These are phyloP conservation scores for Tachuris rubrigastra DNA, from an alignment of 2,113 vertebrate genomes.

Conservation along the genomic window DNA sequence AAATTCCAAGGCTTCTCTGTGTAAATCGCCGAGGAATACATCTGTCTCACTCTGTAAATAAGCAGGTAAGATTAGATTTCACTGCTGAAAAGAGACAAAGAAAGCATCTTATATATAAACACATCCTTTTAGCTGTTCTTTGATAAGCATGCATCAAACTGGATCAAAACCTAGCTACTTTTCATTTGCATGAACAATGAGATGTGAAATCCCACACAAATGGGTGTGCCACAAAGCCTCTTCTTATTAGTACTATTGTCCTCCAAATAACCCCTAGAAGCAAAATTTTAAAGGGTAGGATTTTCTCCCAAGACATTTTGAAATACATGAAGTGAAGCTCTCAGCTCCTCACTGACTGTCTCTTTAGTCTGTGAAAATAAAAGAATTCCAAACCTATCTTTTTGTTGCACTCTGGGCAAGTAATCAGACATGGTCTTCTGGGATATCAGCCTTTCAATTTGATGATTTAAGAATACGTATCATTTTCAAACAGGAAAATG, in stretches of 20 bases:
- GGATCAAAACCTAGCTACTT: not conserved
- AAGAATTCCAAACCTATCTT: slow-evolving; percentile 33
- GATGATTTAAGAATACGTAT: not conserved
- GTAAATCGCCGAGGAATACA: slow-evolving; percentile 16
- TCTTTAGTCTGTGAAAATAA: not conserved
- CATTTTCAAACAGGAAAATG: not conserved
- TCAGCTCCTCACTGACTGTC: not conserved
- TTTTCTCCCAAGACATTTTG: slow-evolving; percentile 51
- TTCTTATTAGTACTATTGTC: not conserved
- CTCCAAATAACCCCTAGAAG: not conserved
- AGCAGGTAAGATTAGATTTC: slow-evolving; percentile 30
- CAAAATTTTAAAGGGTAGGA: slow-evolving; percentile 28
- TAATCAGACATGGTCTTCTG: not conserved
- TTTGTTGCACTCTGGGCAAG: not conserved
- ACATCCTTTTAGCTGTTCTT: slow-evolving; percentile 6
- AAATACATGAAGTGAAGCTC: not conserved
- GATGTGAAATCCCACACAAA: slow-evolving; percentile 28
- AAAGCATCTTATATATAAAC: not conserved
- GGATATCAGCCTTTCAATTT: not conserved
- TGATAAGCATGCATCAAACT: not conserved
- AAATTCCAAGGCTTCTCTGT: not conserved
- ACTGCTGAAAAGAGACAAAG: not conserved
- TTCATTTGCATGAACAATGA: not conserved
- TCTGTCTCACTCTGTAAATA: not conserved
- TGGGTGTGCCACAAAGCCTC: not conserved